These are phyloP conservation scores for Drosophila prostipennis DNA, from an alignment of 2,888 invertebrate genomes.

Conservation along the genomic window DNA sequence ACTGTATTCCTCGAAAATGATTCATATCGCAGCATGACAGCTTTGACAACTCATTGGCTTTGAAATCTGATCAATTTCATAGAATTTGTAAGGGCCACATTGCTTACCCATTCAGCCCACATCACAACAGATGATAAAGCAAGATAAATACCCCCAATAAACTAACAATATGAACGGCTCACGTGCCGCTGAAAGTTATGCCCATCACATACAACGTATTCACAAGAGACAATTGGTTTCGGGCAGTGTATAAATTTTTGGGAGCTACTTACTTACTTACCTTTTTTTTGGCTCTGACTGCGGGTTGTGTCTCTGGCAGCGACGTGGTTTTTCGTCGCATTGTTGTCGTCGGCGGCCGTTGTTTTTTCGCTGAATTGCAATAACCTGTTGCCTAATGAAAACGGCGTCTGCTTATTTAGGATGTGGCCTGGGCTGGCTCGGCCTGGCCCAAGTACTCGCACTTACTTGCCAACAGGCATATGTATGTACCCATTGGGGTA, in stretches of 20 bases:
- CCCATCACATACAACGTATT: conserved; percentile 33
- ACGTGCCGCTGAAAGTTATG: conserved; percentile 25
- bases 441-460: conserved; percentile 43
- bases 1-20: conserved; percentile 5
- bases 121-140: conserved; percentile 16
- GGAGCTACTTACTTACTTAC: conserved; percentile 69
- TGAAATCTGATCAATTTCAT: conserved; percentile 3
- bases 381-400: conserved; percentile 81
- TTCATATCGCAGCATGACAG: conserved; percentile 2
- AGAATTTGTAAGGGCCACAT: conserved; percentile 8
- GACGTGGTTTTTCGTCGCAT: conserved; percentile 48
- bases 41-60: background rate
- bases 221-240: conserved; percentile 45
- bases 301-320: conserved; percentile 30
- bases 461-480: conserved; percentile 23
- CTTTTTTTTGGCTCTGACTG: conserved; percentile 42
- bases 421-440: conserved; percentile 51
- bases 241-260: conserved; percentile 72
- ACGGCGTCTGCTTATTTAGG: conserved; percentile 74
- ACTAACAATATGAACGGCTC: conserved; percentile 24
- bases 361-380: conserved; percentile 80
- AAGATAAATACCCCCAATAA: conserved; percentile 36
- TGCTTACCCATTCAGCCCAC: conserved; percentile 26
- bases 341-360: conserved; percentile 50
- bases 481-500: conserved; percentile 7